These are phyloP conservation scores for Clistopyga incitator DNA, from an alignment of 2,888 invertebrate genomes.

Conservation along the genomic window DNA sequence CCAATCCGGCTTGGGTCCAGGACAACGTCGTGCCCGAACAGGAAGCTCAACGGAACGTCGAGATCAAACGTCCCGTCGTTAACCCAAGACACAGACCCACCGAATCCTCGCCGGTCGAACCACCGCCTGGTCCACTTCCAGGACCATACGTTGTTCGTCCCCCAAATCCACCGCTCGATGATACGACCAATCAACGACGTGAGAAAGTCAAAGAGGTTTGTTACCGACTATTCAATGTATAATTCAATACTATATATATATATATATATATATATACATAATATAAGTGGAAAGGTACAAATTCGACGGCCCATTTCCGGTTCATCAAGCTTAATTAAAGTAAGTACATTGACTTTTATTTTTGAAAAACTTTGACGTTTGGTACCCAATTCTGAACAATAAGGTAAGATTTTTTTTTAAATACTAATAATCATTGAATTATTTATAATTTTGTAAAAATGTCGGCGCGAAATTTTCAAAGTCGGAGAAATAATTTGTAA, in stretches of 20 bases:
- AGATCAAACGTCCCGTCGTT: conserved; percentile 67
- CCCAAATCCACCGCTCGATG: conserved; percentile 81
- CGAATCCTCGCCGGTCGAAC: conserved; percentile 72
- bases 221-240: background rate
- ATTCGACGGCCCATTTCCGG: background rate
- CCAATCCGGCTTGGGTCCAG: conserved; percentile 80
- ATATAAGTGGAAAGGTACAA: background rate
- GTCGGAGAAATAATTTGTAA: too few relatives aligned
- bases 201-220: conserved; percentile 83
- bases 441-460: too few relatives aligned
- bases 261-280: too few relatives aligned
- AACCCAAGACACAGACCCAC: conserved; percentile 71
- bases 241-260: background rate
- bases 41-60: conserved; percentile 68
- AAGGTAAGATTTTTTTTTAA: background rate
- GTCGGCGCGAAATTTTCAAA: too few relatives aligned
- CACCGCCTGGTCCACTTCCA: conserved; percentile 70
- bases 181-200: conserved; percentile 80
- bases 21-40: conserved; percentile 78
- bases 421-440: too few relatives aligned
- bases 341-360: background rate
- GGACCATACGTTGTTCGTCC: conserved; percentile 75
- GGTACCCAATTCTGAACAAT: background rate
- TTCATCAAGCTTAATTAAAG: background rate
- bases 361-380: background rate